Percentiles rank a stretch among this genome's conserved stretches.
phyloP scores from a whole-genome alignment of 2,888 invertebrate genomes.

The Thelaira solivaga region DNA sequence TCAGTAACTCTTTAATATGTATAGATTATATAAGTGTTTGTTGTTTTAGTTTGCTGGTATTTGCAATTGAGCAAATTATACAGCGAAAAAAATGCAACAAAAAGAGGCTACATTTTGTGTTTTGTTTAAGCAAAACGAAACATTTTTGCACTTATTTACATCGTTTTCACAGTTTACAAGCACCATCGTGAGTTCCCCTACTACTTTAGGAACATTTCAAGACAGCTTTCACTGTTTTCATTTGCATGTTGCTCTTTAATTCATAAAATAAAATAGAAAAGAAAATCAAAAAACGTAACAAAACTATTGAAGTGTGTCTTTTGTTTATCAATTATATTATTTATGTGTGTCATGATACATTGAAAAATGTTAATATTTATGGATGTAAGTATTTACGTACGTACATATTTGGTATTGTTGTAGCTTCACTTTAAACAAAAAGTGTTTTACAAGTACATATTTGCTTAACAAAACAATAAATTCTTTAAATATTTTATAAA shows the following conservation, averaged over 20 bases:
- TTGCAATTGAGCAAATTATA: too few species aligned
- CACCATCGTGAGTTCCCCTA: too few species aligned
- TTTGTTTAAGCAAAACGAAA: too few species aligned
- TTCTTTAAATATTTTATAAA: conserved; percentile 21
- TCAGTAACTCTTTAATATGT: too few species aligned
- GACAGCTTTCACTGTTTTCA: background rate
- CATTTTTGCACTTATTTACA: too few species aligned
- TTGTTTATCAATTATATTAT: conserved; percentile 22
- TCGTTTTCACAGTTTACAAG: too few species aligned
- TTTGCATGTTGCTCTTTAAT: background rate
- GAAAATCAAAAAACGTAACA: background rate
- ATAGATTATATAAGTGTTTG: too few species aligned
- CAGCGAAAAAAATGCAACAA: too few species aligned
- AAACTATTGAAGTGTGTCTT: conserved; percentile 37
- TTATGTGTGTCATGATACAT: background rate
- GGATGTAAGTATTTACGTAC: background rate
- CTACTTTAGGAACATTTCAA: background rate
- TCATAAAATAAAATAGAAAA: background rate
- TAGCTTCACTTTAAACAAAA: background rate
- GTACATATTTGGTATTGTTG: background rate
- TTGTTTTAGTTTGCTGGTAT: too few species aligned
- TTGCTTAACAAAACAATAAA: conserved; percentile 4
- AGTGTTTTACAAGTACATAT: conserved; percentile 6
- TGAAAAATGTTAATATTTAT: too few species aligned
- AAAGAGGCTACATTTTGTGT: too few species aligned